These are phyloP conservation scores for Habrosyne pyritoides DNA, from an alignment of 2,888 invertebrate species.

Conservation along the genomic window DNA sequence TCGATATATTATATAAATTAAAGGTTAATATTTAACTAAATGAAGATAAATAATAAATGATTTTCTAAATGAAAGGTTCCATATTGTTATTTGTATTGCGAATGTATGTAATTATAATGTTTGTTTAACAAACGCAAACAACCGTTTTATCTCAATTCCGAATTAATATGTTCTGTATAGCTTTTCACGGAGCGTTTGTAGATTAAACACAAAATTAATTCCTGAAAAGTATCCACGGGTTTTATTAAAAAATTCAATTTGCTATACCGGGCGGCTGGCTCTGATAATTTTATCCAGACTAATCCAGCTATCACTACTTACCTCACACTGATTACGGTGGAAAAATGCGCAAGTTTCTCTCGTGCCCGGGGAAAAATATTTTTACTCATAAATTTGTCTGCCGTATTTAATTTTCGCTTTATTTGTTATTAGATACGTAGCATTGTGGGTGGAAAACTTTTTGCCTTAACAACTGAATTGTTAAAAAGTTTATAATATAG, in stretches of 20 bases:
- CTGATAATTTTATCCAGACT: conserved; percentile 47
- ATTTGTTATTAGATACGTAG: background rate
- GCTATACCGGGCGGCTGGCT: conserved; percentile 23
- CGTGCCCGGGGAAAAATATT: conserved; percentile 19
- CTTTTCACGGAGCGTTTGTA: background rate
- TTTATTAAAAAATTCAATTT: conserved; percentile 50
- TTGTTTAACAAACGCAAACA: too few relatives aligned
- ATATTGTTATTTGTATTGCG: too few relatives aligned
- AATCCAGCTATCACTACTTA: conserved; percentile 53
- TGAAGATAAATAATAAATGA: too few relatives aligned
- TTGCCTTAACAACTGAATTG: too few relatives aligned
- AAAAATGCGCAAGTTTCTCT: conserved; percentile 27
- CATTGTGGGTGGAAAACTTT: too few relatives aligned
- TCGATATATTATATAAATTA: too few relatives aligned
- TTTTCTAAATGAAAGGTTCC: too few relatives aligned
- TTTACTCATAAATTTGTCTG: conserved; percentile 1
- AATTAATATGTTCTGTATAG: background rate
- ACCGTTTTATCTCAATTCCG: too few relatives aligned
- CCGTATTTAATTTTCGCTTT: background rate
- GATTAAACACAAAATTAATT: conserved; percentile 1
- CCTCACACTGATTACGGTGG: conserved; percentile 42
- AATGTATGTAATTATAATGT: too few relatives aligned
- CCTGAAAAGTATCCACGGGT: conserved; percentile 9
- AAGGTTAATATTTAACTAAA: too few relatives aligned
- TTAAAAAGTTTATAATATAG: too few relatives aligned